Evolutionary conservation across 2,113 vertebrate genomes (phyloP).

Genomic region (Ramphastos sulfuratus): DNA sequence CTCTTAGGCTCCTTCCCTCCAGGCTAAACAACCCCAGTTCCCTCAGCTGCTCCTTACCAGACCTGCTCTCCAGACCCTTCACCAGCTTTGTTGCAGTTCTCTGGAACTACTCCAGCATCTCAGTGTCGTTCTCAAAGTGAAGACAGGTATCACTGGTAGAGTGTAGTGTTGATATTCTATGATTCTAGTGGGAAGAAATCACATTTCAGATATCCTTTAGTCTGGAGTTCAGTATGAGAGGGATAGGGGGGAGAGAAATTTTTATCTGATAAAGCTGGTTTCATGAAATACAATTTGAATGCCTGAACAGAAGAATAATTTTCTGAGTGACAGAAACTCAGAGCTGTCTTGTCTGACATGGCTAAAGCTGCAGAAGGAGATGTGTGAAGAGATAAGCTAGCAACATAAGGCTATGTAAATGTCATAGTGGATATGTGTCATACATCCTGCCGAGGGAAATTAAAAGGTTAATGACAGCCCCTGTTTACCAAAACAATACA

Average conservation of each 20-base stretch:
- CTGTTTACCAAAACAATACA: constrained; percentile 30
- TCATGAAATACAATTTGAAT: background rate
- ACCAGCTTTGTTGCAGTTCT: no score
- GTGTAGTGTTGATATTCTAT: background rate
- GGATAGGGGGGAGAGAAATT: background rate
- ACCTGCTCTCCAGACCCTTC: no score
- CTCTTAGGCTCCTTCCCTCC: no score
- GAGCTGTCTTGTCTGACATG: background rate
- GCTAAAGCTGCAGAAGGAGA: background rate
- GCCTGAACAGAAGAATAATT: background rate
- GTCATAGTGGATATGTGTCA: background rate
- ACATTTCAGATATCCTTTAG: background rate
- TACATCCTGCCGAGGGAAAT: background rate
- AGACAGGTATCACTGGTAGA: no score
- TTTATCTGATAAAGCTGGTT: background rate
- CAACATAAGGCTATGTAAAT: background rate
- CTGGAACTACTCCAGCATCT: no score
- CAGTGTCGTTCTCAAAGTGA: no score
- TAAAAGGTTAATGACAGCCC: constrained; percentile 41
- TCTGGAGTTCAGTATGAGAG: background rate
- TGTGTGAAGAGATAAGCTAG: background rate
- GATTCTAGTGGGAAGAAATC: background rate
- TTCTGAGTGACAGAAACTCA: background rate
- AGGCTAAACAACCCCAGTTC: no score
- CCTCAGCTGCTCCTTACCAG: no score